These are phyloP conservation scores for Zhengitettix transpicula DNA, from an alignment of 2,888 invertebrate species.

Conservation along the genomic window DNA sequence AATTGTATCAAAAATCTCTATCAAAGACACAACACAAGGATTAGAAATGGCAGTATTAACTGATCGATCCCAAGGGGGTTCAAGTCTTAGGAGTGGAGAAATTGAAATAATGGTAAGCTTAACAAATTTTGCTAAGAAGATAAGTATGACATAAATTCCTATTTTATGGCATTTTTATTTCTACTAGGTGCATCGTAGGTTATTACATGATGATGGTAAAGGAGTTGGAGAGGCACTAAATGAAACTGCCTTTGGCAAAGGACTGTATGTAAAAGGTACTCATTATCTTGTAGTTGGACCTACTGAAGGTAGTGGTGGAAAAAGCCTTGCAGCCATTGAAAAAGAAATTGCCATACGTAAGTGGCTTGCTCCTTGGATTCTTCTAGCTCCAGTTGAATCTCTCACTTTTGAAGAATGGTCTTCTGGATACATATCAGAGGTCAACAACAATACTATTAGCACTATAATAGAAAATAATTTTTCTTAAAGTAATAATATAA, in stretches of 20 bases:
- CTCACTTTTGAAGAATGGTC: constrained; percentile 36
- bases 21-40: constrained; percentile 34
- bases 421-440: constrained; percentile 26
- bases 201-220: constrained; percentile 75
- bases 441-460: constrained; percentile 11
- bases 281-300: constrained; percentile 38
- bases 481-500: too few species aligned
- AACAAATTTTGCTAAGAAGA: too few species aligned
- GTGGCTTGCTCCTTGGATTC: constrained; percentile 39
- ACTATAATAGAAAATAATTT: too few species aligned
- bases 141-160: too few species aligned
- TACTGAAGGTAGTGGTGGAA: constrained; percentile 15
- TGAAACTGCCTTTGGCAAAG: constrained; percentile 53
- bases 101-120: constrained; percentile 56
- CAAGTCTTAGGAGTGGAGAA: constrained; percentile 54
- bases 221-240: constrained; percentile 86
- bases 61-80: constrained; percentile 70
- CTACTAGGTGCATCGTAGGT: constrained; percentile 59
- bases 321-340: constrained; percentile 26
- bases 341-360: constrained; percentile 32
- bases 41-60: constrained; percentile 43
- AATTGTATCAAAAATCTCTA: constrained; percentile 60
- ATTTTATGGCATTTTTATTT: not conserved
- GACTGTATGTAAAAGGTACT: constrained; percentile 52
- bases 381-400: constrained; percentile 23